Evolutionary conservation across 1,140 invertebrate species (phyloP).

Genomic region (Cydia splendana): DNA sequence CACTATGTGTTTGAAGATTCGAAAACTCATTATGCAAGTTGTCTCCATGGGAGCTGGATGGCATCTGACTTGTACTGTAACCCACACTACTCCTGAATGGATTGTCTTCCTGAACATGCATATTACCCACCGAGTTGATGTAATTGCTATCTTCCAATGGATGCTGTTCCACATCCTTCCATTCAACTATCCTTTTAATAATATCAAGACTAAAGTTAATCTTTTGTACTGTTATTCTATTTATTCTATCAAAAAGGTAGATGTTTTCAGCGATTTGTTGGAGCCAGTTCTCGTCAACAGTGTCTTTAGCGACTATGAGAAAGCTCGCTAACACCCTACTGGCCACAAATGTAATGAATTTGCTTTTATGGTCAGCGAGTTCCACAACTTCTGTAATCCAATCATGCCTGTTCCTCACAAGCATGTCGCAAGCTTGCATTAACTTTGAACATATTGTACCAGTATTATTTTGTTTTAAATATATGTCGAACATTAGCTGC

Average conservation of each 20-base stretch:
- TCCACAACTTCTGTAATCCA: conserved; percentile 91
- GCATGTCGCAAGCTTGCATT: conserved; percentile 88
- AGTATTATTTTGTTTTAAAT: conserved; percentile 89
- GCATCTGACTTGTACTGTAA: conserved; percentile 57
- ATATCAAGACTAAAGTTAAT: conserved; percentile 92
- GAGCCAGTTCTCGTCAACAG: conserved; percentile 88
- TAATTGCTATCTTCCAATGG: conserved; percentile 86
- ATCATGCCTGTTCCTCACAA: conserved; percentile 88
- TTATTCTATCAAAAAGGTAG: conserved; percentile 80
- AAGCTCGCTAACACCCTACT: conserved; percentile 90
- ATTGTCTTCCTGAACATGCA: conserved; percentile 69
- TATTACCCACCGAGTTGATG: conserved; percentile 58
- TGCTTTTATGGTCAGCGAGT: conserved; percentile 87
- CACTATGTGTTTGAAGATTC: conserved; percentile 69
- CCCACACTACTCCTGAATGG: conserved; percentile 66
- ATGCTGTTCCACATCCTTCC: conserved; percentile 91
- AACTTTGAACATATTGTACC: conserved; percentile 90
- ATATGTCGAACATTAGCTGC: conserved; percentile 90
- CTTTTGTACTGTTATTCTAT: conserved; percentile 82
- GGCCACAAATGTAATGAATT: conserved; percentile 89
- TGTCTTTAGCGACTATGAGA: conserved; percentile 90
- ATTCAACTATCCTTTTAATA: conserved; percentile 91
- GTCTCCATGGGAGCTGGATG: conserved; percentile 60
- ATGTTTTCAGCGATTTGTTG: conserved; percentile 86
- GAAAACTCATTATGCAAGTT: conserved; percentile 71